These are phyloP conservation scores for Scomber scombrus DNA, from an alignment of 2,113 vertebrate genomes.

Conservation along the genomic window DNA sequence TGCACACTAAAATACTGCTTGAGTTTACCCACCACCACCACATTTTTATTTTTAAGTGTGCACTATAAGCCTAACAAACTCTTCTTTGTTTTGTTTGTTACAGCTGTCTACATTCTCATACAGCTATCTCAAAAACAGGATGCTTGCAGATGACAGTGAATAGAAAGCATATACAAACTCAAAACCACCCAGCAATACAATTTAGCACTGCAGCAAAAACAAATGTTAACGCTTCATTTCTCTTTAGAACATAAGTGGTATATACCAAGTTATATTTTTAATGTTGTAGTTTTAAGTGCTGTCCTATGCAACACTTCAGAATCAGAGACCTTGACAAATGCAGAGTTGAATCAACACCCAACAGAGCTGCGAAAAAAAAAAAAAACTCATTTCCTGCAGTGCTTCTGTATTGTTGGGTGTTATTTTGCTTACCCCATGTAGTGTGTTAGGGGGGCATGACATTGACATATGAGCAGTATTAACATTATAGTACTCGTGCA, in stretches of 20 bases:
- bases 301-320: too few relatives aligned
- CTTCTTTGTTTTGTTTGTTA: neutral
- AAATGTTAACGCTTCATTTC: neutral
- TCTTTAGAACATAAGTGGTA: fast-evolving
- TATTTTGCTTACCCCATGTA: neutral
- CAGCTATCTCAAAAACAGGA: neutral
- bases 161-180: neutral
- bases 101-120: neutral
- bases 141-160: neutral
- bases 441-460: neutral
- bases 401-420: slow-evolving; percentile 48
- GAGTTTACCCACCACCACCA: too few relatives aligned
- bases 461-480: neutral
- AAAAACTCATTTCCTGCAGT: neutral
- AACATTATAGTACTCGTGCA: slow-evolving; percentile 50
- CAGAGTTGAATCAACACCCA: too few relatives aligned
- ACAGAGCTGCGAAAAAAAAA: neutral
- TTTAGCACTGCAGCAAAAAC: slow-evolving; percentile 5
- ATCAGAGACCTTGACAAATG: too few relatives aligned
- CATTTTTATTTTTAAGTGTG: too few relatives aligned
- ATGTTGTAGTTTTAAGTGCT: neutral
- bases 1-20: slow-evolving; percentile 3
- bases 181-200: slow-evolving; percentile 50
- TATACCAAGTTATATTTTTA: too few relatives aligned
- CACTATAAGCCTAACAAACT: neutral